A percentile compares a stretch with the other conserved stretches of the same genome.
These are phyloP conservation scores for Hydropsyche tenuis DNA, from an alignment of 1,140 invertebrate genomes.

Conservation along the genomic window DNA sequence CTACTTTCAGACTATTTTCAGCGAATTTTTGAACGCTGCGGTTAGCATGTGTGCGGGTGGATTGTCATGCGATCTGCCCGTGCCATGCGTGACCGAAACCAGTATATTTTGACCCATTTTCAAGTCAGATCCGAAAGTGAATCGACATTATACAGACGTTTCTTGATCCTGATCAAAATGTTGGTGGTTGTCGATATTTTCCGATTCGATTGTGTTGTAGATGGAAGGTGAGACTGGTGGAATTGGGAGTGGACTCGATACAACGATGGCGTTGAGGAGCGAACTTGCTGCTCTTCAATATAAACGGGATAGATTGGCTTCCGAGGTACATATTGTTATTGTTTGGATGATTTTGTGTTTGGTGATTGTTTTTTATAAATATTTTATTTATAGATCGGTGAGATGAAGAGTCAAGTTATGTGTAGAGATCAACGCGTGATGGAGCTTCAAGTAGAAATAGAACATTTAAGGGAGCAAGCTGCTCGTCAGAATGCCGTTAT, in stretches of 20 bases:
- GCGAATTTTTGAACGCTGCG: neutral
- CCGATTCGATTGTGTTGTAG: no score
- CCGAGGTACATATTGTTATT: constrained; percentile 66
- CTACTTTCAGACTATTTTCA: constrained; percentile 7
- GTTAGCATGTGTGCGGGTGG: neutral
- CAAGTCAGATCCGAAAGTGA: neutral
- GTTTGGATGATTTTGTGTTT: no score
- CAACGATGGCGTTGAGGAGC: constrained; percentile 76
- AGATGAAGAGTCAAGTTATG: constrained; percentile 71
- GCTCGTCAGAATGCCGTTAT: constrained; percentile 81
- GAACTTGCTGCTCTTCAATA: constrained; percentile 81
- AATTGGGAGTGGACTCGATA: constrained; percentile 65
- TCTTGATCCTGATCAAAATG: neutral
- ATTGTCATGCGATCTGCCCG: constrained; percentile 27
- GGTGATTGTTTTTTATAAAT: neutral
- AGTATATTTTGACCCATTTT: constrained; percentile 38
- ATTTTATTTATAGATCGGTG: constrained; percentile 62
- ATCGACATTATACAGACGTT: neutral
- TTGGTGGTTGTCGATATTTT: neutral
- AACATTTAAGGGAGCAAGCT: constrained; percentile 78
- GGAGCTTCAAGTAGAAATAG: constrained; percentile 73
- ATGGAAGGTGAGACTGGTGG: constrained; percentile 60
- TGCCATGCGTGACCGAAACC: constrained; percentile 40
- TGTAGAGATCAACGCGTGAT: constrained; percentile 70
- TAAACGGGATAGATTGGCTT: constrained; percentile 78